Evolutionary conservation across 1,140 invertebrate species (phyloP), one percentile per base, ranked within the genome.

Genomic region (Oreohelix idahoensis): DNA sequence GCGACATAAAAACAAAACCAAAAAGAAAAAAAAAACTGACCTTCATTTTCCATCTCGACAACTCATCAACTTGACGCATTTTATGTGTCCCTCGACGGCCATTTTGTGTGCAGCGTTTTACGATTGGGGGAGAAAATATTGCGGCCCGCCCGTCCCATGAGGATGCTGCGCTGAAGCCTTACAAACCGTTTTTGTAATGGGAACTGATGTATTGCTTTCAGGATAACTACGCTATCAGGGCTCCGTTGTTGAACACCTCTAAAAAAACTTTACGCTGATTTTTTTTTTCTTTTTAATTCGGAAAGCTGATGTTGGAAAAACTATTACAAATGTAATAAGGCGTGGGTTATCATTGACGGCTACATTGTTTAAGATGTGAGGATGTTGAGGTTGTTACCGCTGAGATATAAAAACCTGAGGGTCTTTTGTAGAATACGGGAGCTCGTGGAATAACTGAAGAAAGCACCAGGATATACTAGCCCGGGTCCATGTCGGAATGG

Each of bases 171-270:
- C n/a, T 66, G 63, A 66, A 23, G 20, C 11, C n/a, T 32, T 66
- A 66, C 63, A 66, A 66, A 66, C 63, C 63, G 63, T 66, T 66
- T 66, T 66, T 66, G 63, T 66, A 66, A 66, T 66, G 63, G 32
- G 63, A 66, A 66, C 63, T 66, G 63, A 66, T 66, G 63, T 66
- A 66, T 66, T 66, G 63, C 63, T 66, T 66, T 66, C 63, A 66
- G 29, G 63, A 29, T 35, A 66, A 66, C n/a, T 29, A 23, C 63
- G 63, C 63, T 32, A 32, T 2, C 63, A 15, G n/a, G 63, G 1
- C 63, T n/a, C 29, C 23, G 63, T 66, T 66, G 63, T 66, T 1
- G 17, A 66, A 66, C n/a, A 8, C 20, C 29, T 29, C 63, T 66
- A 32, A 32, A 66, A 66, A 5, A 66, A 66, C 63, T 66, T 1